phyloP scores from a whole-genome alignment of 1,140 invertebrate species.

The Aethina tumida region DNA sequence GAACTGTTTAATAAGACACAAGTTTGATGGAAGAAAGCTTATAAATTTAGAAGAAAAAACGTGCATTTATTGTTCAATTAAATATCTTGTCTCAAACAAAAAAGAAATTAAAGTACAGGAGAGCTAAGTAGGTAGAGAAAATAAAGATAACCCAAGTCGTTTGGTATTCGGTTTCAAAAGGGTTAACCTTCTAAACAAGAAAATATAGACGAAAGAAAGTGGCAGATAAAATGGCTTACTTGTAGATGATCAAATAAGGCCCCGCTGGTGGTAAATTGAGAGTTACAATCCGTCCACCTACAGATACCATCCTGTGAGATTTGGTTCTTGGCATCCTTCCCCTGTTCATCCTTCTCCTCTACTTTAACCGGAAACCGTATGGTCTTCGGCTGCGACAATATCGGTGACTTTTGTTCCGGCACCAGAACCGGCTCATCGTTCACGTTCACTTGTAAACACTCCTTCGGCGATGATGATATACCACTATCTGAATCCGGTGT shows the following conservation, averaged over 20 bases:
- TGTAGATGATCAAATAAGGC: slow-evolving; percentile 84
- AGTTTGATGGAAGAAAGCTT: too few relatives aligned
- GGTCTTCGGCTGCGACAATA: slow-evolving; percentile 64
- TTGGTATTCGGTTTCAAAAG: too few relatives aligned
- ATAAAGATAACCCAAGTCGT: too few relatives aligned
- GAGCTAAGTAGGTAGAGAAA: too few relatives aligned
- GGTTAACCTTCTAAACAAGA: background rate
- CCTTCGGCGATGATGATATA: slow-evolving; percentile 18
- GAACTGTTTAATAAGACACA: too few relatives aligned
- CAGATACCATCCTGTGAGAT: slow-evolving; percentile 56
- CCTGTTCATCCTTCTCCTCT: slow-evolving; percentile 28
- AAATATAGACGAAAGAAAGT: too few relatives aligned
- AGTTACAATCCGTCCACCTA: slow-evolving; percentile 76
- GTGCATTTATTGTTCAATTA: too few relatives aligned
- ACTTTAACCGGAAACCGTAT: slow-evolving; percentile 60
- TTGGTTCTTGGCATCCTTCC: slow-evolving; percentile 17
- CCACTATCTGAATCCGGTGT: slow-evolving; percentile 33
- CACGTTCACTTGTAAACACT: slow-evolving; percentile 25
- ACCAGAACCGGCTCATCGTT: slow-evolving; percentile 18
- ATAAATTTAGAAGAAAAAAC: too few relatives aligned
- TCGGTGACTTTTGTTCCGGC: slow-evolving; percentile 43
- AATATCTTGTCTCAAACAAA: too few relatives aligned
- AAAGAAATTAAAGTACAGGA: too few relatives aligned
- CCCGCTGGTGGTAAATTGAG: slow-evolving; percentile 62
- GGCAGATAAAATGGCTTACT: slow-evolving; percentile 43